Percentiles rank a stretch among this genome's conserved stretches.
Evolutionary conservation across 2,888 invertebrate species (phyloP).

Genomic region (Andrena bicolor): DNA sequence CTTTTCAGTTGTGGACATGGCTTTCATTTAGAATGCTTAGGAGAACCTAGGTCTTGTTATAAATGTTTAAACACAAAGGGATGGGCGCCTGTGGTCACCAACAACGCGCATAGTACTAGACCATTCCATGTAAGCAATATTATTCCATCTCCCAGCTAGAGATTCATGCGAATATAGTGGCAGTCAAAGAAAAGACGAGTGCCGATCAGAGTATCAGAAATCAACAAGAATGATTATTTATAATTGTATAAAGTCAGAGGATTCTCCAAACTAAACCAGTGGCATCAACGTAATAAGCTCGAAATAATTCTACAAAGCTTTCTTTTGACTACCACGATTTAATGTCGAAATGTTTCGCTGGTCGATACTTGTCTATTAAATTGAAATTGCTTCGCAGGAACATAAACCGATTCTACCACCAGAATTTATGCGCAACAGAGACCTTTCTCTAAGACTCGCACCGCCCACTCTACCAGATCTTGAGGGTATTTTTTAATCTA

Average conservation of each 20-base stretch:
- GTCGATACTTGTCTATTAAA: background rate
- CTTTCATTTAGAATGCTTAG: slow-evolving; percentile 81
- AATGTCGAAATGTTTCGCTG: background rate
- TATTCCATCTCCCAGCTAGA: slow-evolving; percentile 31
- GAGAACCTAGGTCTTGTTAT: slow-evolving; percentile 81
- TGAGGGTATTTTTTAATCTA: slow-evolving; percentile 84
- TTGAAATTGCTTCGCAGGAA: slow-evolving; percentile 72
- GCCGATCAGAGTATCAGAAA: background rate
- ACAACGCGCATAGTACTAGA: slow-evolving; percentile 71
- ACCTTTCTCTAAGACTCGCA: slow-evolving; percentile 80
- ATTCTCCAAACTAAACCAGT: too few relatives aligned
- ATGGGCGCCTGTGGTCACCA: slow-evolving; percentile 79
- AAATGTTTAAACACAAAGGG: slow-evolving; percentile 82
- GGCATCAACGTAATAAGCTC: too few relatives aligned
- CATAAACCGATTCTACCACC: slow-evolving; percentile 79
- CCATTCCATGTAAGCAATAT: slow-evolving; percentile 72
- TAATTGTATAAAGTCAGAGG: too few relatives aligned
- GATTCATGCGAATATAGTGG: background rate
- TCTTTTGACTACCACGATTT: too few relatives aligned
- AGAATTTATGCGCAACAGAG: slow-evolving; percentile 79
- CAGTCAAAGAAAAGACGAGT: background rate
- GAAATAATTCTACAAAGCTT: too few relatives aligned
- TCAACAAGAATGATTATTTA: too few relatives aligned
- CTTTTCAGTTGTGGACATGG: slow-evolving; percentile 83
- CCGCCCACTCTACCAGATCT: slow-evolving; percentile 82